Percentiles rank a stretch among this genome's conserved stretches.
Evolutionary conservation across 2,797 vertebrate species (phyloP).

Genomic region (Galaxias olidus): DNA sequence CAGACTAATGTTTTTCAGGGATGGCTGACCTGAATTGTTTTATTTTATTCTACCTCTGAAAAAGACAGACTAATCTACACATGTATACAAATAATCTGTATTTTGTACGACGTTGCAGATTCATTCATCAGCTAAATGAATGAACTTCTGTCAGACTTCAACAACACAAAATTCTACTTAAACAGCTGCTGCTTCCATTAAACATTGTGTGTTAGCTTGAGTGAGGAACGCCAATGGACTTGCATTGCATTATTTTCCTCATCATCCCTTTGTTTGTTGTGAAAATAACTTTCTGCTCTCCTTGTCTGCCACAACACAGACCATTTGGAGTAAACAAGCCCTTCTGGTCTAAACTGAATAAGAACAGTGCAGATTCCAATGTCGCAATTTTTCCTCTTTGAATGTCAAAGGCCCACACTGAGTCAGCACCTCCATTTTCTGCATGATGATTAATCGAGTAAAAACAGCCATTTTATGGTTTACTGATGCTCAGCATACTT

Average conservation of each 20-base stretch:
- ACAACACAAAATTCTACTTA: no score
- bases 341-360: neutral
- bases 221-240: conserved; percentile 12
- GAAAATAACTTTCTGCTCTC: neutral
- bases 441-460: neutral
- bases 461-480: no score
- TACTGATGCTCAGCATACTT: conserved; percentile 31
- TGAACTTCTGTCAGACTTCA: no score
- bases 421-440: conserved; percentile 24
- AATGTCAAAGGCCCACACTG: conserved; percentile 34
- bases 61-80: no score
- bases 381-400: conserved; percentile 23
- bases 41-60: no score
- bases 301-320: no score
- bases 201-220: neutral
- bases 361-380: no score
- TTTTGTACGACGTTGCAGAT: neutral
- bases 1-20: neutral
- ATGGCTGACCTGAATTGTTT: no score
- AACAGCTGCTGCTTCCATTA: conserved; percentile 12
- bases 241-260: conserved; percentile 11
- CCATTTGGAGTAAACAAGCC: no score
- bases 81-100: no score
- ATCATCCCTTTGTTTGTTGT: conserved; percentile 3
- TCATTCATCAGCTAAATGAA: conserved; percentile 4